Evolutionary conservation across 2,113 vertebrate genomes (phyloP).

Genomic region (Spermophilus dauricus): DNA sequence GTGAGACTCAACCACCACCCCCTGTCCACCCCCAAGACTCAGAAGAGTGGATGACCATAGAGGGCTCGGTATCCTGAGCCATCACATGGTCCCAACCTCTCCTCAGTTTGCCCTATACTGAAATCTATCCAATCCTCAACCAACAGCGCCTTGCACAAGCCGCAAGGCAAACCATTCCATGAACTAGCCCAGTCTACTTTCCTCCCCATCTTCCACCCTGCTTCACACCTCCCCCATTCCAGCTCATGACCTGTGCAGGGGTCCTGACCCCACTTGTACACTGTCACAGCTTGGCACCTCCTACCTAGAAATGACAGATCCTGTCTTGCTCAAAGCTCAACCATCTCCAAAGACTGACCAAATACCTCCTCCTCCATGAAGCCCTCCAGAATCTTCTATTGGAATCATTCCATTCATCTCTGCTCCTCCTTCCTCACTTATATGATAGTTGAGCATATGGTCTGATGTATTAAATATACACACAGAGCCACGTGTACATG

Average conservation of each 20-base stretch:
- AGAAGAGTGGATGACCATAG: background rate
- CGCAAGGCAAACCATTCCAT: background rate
- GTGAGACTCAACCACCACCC: background rate
- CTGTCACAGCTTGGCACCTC: background rate
- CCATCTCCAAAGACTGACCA: background rate
- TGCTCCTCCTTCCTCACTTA: background rate
- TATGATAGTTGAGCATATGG: background rate
- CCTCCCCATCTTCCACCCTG: background rate
- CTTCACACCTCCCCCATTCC: background rate
- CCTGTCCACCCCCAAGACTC: background rate
- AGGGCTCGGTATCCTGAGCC: background rate
- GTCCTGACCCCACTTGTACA: background rate
- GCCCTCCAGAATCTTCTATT: background rate
- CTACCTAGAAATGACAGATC: background rate
- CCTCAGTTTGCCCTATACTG: background rate
- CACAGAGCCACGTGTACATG: no score
- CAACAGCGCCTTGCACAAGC: background rate
- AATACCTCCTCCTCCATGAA: conserved; percentile 17
- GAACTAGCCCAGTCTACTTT: background rate
- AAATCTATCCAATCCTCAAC: background rate
- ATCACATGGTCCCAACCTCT: background rate
- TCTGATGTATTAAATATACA: background rate
- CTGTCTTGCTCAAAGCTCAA: background rate
- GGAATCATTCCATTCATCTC: background rate
- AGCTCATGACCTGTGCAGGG: no score